Evolutionary conservation across 2,113 vertebrate genomes (phyloP), one percentile per base, ranked within the genome.

Genomic region (Psophia crepitans): DNA sequence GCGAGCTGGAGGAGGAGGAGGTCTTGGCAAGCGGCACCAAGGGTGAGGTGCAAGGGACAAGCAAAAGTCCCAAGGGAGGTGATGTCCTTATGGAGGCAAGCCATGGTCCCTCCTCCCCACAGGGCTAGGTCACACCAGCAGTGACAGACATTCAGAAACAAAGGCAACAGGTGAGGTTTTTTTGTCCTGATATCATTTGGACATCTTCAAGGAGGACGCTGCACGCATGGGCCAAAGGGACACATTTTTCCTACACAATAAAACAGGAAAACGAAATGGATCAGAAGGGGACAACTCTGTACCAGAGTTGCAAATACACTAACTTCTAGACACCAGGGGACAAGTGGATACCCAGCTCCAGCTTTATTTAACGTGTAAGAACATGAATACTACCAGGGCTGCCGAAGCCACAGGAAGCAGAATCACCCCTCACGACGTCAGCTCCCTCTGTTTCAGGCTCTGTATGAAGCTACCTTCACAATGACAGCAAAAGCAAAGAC

Each of bases 1-100:
- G 20, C 0, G 2, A 15, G 5, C 20, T 2, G 7, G 11, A 32
- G 14, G 11, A 32, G 14, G 11, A 75, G 13, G 11, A 71, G 18
- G n/a, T 64, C 75, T 78, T 71, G 64, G 63, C 14, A 14, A 83
- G 9, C 5, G 21, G 19, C 43, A 78, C 30, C 11, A 54, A 46
- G 11, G 48, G 18, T 7, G 39, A 87, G 11, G 27, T 76, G 27
- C 22, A 60, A 69, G 32, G 14, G 27, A 43, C 19, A 60, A n/a
- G n/a, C n/a, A n/a, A n/a, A 23, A 69, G 19, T 43, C 28, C 21
- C 33, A 70, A 64, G 35, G 30, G 35, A 60, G 21, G 14, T 0
- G 0, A 65, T 17, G 17, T 7, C 46, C 24, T 76, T 69, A 58
- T 2, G 6, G 16, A 61, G 39, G 8, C 1, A 1, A 89, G 54